Evolutionary conservation across 2,888 invertebrate species (phyloP), one percentile per base, ranked within the genome.

Genomic region (Serripes groenlandicus): DNA sequence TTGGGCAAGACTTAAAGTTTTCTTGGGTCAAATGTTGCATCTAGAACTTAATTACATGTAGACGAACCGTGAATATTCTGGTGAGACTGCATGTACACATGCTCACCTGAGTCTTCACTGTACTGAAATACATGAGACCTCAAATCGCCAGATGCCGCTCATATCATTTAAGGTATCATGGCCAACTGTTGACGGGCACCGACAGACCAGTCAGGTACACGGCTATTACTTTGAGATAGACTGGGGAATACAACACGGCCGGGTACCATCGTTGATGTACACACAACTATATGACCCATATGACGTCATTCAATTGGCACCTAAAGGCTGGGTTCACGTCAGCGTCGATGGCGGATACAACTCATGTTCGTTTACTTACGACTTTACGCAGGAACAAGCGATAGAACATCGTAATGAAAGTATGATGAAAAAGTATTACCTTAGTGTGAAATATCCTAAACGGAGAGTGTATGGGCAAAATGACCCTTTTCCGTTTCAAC

Each of bases 221-320:
- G 92, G 91, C 2, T 93, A 93, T 76, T 93, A 92, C 69, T 91
- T 90, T 74, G 92, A 92, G 76, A 21, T 86, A 30, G 92, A 92
- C 64, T 93, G 90, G 83, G 92, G 92, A 0, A 58, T 58, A 5
- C 70, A 86, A 37, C 89, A 93, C 72, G 77, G 88, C 5, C 77
- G 90, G 42, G 83, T 92, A 18, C 81, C 88, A 1, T 89, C 90
- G 21, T 84, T 93, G 18, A 81, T 86, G 69, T 93, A 93, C 80
- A 88, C 86, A 32, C 91, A 90, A 80, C 76, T 92, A 30, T 93
- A 87, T 72, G 92, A 93, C 64, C 88, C 91, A 0, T 90, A 90
- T 49, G 77, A 90, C 73, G 80, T 89, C 72, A 30, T 69, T 0
- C 69, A 87, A 35, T 86, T 92, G 9, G 83, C 86, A 3, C 78